Evolutionary conservation across 2,888 invertebrate species (phyloP).

Genomic region (Calliphora vomitoria): DNA sequence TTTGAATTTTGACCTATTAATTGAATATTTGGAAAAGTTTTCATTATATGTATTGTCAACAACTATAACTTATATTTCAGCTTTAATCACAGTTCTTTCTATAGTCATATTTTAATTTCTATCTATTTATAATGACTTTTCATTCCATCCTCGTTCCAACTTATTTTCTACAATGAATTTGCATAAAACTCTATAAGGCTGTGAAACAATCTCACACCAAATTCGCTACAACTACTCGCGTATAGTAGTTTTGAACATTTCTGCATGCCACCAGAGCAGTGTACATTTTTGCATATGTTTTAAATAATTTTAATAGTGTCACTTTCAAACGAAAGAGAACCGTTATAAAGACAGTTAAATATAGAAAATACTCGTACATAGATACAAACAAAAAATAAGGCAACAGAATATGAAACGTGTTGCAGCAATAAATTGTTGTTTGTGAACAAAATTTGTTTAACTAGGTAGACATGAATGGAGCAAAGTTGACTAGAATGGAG

Average conservation of each 20-base stretch:
- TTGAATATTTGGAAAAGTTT: too few species aligned
- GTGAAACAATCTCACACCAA: conserved; percentile 7
- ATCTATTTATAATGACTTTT: not conserved
- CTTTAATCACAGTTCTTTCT: too few species aligned
- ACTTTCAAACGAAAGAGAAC: conserved; percentile 66
- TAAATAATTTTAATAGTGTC: conserved; percentile 67
- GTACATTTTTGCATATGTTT: conserved; percentile 23
- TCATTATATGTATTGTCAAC: too few species aligned
- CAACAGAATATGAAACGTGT: conserved; percentile 35
- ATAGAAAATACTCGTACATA: not conserved
- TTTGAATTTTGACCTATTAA: too few species aligned
- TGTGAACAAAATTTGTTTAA: conserved; percentile 21
- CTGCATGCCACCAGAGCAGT: conserved; percentile 14
- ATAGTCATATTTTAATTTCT: too few species aligned
- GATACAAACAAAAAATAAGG: not conserved
- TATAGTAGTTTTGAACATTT: not conserved
- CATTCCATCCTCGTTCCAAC: not conserved
- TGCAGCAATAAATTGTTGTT: conserved; percentile 44
- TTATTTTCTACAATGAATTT: conserved; percentile 3
- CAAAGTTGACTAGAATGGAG: conserved; percentile 38
- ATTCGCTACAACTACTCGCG: not conserved
- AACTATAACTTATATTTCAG: too few species aligned
- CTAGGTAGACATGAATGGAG: conserved; percentile 36
- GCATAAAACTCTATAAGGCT: conserved; percentile 15
- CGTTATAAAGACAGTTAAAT: conserved; percentile 65